These are phyloP conservation scores for Amphimallon solstitiale DNA, from an alignment of 2,888 invertebrate genomes.

Conservation along the genomic window DNA sequence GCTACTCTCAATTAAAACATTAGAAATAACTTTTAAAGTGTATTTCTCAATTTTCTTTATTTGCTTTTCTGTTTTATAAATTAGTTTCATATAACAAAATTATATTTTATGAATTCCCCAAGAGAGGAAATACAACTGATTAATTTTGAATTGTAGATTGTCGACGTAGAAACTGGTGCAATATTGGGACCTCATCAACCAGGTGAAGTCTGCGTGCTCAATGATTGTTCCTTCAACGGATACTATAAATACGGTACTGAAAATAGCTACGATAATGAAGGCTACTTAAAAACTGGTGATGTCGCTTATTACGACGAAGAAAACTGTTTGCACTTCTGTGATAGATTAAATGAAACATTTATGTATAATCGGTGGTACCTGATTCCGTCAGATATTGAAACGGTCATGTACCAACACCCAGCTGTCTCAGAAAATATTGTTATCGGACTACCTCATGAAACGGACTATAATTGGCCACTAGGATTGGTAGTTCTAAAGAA, in stretches of 20 bases:
- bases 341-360: constrained; percentile 52
- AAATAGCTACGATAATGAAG: constrained; percentile 48
- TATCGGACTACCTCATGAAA: constrained; percentile 49
- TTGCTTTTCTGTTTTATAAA: too few species aligned
- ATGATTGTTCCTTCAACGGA: constrained; percentile 40
- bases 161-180: constrained; percentile 57
- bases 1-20: too few species aligned
- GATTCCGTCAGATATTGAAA: constrained; percentile 50
- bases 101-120: too few species aligned
- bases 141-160: constrained; percentile 30
- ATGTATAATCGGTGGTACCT: constrained; percentile 55
- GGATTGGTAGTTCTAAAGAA: constrained; percentile 39
- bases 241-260: constrained; percentile 41
- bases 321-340: constrained; percentile 35
- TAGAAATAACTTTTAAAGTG: too few species aligned
- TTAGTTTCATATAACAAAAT: too few species aligned
- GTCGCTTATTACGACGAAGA: constrained; percentile 53
- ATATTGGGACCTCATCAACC: constrained; percentile 61
- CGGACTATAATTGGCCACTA: constrained; percentile 40
- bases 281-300: constrained; percentile 53
- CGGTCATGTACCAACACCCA: constrained; percentile 48
- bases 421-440: constrained; percentile 50
- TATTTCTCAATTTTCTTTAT: too few species aligned
- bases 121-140: too few species aligned
- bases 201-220: constrained; percentile 65